phyloP scores from a whole-genome alignment of 2,113 vertebrate genomes.

The Gadus chalcogrammus region DNA sequence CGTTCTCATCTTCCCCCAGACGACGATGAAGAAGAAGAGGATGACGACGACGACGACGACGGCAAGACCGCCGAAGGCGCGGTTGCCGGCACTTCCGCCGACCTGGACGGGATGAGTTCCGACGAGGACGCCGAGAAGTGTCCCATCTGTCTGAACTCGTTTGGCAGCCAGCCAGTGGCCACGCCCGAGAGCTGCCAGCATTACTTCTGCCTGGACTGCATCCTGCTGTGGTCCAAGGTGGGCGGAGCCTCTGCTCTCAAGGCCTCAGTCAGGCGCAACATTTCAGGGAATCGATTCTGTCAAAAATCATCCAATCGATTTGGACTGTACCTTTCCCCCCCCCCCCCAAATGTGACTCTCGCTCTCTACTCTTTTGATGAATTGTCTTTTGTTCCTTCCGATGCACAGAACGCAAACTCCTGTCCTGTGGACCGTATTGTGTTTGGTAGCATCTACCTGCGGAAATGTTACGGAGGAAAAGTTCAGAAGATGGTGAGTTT shows the following conservation, averaged over 20 bases:
- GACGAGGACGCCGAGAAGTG: conserved; percentile 90
- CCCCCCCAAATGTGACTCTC: no score
- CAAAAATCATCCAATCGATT: no score
- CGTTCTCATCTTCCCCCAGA: neutral
- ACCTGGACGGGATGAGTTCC: conserved; percentile 64
- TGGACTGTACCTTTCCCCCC: no score
- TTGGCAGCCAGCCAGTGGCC: conserved; percentile 87
- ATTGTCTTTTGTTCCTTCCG: neutral
- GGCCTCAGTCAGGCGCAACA: neutral
- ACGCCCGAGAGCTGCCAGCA: conserved; percentile 92
- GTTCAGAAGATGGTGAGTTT: conserved; percentile 84
- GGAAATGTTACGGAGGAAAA: conserved; percentile 83
- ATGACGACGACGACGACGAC: neutral
- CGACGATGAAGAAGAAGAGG: neutral
- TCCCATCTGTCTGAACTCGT: conserved; percentile 91
- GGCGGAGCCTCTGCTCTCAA: conserved; percentile 27
- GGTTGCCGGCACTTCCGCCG: conserved; percentile 29
- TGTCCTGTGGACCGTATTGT: conserved; percentile 91
- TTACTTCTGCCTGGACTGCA: conserved; percentile 97
- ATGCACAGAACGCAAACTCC: conserved; percentile 88
- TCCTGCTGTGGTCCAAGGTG: conserved; percentile 94
- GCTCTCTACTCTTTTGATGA: no score
- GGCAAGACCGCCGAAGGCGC: conserved; percentile 49
- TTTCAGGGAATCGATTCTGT: neutral
- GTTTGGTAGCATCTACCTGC: conserved; percentile 85